Base-by-base conservation (phyloP, 2,113 vertebrate species). In the Bubo scandiacus region DNA sequence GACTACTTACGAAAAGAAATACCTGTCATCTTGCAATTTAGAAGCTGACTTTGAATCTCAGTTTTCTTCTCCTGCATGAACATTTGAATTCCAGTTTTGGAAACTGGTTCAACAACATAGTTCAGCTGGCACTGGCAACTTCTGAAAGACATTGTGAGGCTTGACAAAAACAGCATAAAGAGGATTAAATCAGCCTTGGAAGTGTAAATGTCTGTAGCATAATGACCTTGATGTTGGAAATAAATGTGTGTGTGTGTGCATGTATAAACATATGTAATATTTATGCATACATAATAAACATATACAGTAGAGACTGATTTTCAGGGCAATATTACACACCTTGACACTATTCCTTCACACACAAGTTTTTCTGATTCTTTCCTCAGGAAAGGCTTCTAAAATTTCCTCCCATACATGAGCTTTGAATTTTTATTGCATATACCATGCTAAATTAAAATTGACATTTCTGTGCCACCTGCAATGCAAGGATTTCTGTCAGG, bases 401-500 rank as follows among this genome's bases (percentile, higher is more conserved):
- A 29, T 54, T 27, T 82, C 51, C 18, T 89, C 26, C 51, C 20
- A 27, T 58, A 42, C 16, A 40, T 26, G 22, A 90, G 66, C 20
- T 93, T 87, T 81, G 81, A 80, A 81, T 89, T 91, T 90, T 74
- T 93, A 88, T 87, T 93, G 72, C 68, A 38, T 78, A 71, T 81
- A 77, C 29, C 92, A 65, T 40, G 12, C 26, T 86, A 78, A 84
- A 96, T 91, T 83, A 86, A 91, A 90, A 94, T 52, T 63, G 88
- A 94, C 57, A 45, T 89, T 93, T 96, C 74, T 95, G 51, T 93
- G 83, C 81, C 66, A 79, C 75, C 74, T 96, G 80, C 30, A 79
- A 42, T 70, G 14, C 77, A 74, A 82, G 12, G n/a, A 40, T 67
- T 79, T 45, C 81, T 92, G 68, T 62, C 65, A 75, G 81, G 21